A percentile compares a stretch with the other conserved stretches of the same genome.
These are phyloP conservation scores for Rhopilema esculentum DNA, from an alignment of 30 jellyfish, hydroid and myxozoan species.

Conservation along the genomic window DNA sequence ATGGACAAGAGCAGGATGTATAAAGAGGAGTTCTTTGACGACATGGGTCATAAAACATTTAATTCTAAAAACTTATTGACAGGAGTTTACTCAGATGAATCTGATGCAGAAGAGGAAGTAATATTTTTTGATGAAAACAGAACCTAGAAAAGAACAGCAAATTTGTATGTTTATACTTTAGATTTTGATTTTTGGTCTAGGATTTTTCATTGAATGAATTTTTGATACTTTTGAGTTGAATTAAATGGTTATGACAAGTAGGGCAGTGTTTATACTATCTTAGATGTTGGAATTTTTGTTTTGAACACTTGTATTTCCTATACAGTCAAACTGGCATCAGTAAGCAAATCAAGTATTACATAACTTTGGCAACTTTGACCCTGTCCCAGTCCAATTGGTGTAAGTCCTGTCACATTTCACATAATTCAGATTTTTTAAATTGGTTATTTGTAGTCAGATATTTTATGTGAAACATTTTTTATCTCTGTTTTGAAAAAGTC, in stretches of 20 bases:
- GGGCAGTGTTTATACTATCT: not conserved
- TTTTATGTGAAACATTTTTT: too few relatives aligned
- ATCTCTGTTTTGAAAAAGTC: too few relatives aligned
- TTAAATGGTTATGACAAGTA: not conserved
- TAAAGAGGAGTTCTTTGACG: conserved; percentile 79
- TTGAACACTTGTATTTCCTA: not conserved
- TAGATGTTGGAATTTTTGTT: not conserved
- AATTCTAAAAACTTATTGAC: conserved; percentile 68
- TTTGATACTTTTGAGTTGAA: not conserved
- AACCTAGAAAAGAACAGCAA: conserved; percentile 4
- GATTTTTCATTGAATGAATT: not conserved
- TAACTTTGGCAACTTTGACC: too few relatives aligned
- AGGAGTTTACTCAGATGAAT: conserved; percentile 78
- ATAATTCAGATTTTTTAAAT: too few relatives aligned
- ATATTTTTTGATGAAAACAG: conserved; percentile 76
- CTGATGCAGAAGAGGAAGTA: conserved; percentile 94
- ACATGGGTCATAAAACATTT: conserved; percentile 67
- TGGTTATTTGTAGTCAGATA: too few relatives aligned
- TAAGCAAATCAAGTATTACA: too few relatives aligned
- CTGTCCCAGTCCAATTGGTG: too few relatives aligned
- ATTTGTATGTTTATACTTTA: not conserved
- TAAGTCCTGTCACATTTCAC: too few relatives aligned
- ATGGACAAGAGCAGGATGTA: conserved; percentile 38
- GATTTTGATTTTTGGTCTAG: not conserved
- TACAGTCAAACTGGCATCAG: too few relatives aligned